Evolutionary conservation across 2,888 invertebrate genomes (phyloP).

Genomic region (Synanthedon andrenaeformis): DNA sequence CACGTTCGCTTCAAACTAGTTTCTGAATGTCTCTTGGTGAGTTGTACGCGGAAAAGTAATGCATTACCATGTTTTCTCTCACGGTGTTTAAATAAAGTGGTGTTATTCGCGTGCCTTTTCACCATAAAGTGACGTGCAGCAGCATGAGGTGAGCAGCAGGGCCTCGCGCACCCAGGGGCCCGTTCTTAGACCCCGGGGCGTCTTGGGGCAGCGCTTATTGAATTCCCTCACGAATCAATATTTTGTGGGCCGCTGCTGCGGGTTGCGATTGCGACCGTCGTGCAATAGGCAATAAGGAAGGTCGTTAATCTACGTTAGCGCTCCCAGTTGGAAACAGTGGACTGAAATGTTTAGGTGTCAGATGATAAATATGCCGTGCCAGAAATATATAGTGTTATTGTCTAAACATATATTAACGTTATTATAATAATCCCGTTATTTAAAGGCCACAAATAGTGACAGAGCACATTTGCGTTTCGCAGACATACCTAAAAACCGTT

Average conservation of each 20-base stretch:
- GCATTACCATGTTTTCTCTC: conserved; percentile 41
- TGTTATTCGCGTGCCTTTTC: conserved; percentile 50
- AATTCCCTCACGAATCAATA: conserved; percentile 51
- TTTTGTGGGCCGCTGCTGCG: conserved; percentile 33
- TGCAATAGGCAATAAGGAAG: conserved; percentile 4
- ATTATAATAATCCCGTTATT: too few relatives aligned
- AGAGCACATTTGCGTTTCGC: too few relatives aligned
- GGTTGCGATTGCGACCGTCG: conserved; percentile 3
- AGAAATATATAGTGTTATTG: too few relatives aligned
- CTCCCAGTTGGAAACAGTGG: conserved; percentile 9
- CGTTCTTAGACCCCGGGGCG: conserved; percentile 33
- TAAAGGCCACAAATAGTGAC: too few relatives aligned
- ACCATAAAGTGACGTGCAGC: conserved; percentile 40
- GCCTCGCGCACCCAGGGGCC: conserved; percentile 40
- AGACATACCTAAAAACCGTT: too few relatives aligned
- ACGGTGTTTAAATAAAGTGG: conserved; percentile 35
- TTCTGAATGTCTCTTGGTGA: conserved; percentile 50
- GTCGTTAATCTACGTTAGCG: conserved; percentile 7
- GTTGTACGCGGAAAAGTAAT: conserved; percentile 44
- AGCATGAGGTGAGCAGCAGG: conserved; percentile 32
- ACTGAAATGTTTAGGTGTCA: not conserved
- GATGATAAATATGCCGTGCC: too few relatives aligned
- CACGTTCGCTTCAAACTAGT: conserved; percentile 58
- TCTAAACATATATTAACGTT: too few relatives aligned
- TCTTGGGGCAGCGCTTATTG: conserved; percentile 35